phyloP scores from a whole-genome alignment of 2,113 vertebrate species.

The Cololabis saira region DNA sequence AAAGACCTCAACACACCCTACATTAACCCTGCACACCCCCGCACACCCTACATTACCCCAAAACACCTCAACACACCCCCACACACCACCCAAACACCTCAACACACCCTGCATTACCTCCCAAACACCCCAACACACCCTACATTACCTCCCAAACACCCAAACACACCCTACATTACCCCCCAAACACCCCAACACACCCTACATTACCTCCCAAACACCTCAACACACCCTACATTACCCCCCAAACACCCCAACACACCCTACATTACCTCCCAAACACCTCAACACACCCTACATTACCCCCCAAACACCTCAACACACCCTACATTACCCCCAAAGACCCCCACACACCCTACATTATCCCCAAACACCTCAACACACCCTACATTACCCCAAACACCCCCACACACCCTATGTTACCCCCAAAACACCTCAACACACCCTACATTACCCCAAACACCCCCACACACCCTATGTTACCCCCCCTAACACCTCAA shows the following conservation, averaged over 20 bases:
- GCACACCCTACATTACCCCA: constrained; percentile 13
- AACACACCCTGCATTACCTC: constrained; percentile 23
- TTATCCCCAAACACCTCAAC: no score
- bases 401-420: constrained; percentile 32
- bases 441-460: constrained; percentile 57
- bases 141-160: constrained; percentile 52
- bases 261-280: constrained; percentile 55
- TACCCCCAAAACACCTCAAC: not conserved
- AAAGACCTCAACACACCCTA: no score
- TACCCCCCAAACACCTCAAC: not conserved
- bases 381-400: constrained; percentile 57
- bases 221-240: constrained; percentile 22
- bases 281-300: constrained; percentile 32
- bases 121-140: no score
- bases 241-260: no score
- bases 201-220: constrained; percentile 56
- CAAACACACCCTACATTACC: constrained; percentile 23
- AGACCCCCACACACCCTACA: constrained; percentile 38
- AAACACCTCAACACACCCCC: constrained; percentile 23
- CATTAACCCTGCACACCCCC: constrained; percentile 52
- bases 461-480: constrained; percentile 32
- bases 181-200: no score
- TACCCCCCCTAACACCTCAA: no score
- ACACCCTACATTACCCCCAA: constrained; percentile 51
- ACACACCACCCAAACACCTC: constrained; percentile 44